Evolutionary conservation across 1,140 invertebrate species (phyloP), one percentile per base, ranked within the genome.

Genomic region (Trissolcus basalis): DNA sequence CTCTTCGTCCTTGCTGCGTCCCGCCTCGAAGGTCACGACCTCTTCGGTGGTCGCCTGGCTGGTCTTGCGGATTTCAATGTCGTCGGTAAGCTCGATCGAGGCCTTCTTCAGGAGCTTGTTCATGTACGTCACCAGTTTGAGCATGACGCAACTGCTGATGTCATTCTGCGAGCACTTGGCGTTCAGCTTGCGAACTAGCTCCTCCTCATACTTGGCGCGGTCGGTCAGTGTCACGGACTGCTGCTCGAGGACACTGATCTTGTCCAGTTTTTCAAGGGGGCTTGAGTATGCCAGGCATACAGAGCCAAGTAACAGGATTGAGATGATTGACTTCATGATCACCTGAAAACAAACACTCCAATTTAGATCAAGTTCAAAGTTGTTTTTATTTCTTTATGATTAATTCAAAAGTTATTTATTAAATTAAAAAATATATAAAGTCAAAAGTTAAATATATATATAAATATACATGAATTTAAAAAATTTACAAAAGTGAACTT

Each of bases 101-200:
- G 93, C 92, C 63, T 94, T 96, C 82, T 94, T 93, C 81, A 95
- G 86, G 78, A 95, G 90, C 50, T 92, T 90, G 85, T 96, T 94
- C 88, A 95, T 94, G 80, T 95, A 95, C 0, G 92, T 93, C 3
- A 95, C 92, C 61, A 94, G 82, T 85, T 95, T 95, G 3, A 94
- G 87, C 89, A 94, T 94, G 68, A 94, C 92, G 80, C 94, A 96
- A 12, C 94, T 92, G 27, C 92, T 93, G 9, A 93, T 91, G 71
- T 95, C 93, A 44, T 92, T 90, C 54, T 93, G 91, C 0, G 91
- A 90, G 79, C 94, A 96, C 87, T 94, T 94, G 41, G 88, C 86
- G 77, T 93, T 95, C 8, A 96, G 85, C 63, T 94, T 94, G 12
- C 91, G 90, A 55, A 94, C 85, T 4, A 95, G 85, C 7, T 91